Base-by-base conservation (phyloP, 2,888 invertebrate species). In the Microplitis manilae region DNA sequence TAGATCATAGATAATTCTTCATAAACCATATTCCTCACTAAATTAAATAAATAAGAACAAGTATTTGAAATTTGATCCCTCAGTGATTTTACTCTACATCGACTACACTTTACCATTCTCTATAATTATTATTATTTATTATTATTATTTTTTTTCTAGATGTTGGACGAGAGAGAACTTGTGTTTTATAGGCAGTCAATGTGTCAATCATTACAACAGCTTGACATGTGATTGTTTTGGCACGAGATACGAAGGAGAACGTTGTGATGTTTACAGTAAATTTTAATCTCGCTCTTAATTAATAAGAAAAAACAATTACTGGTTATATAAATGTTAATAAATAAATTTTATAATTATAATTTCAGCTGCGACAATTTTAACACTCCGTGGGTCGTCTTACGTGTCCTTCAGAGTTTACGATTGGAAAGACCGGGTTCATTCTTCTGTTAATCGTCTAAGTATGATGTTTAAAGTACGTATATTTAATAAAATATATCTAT, bases 211-310 rank as follows among this genome's bases (percentile, higher is more conserved):
- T 87, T 98, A 97, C 90, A 95, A 96, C 85, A 94, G 94, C 77
- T 93, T 96, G 79, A 94, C 95, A 17, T 98, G 98, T 88, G 97
- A 98, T 88, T 98, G 98, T 89, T 98, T 97, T 87, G 97, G 96
- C 30, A 97, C 97, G 1, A 93, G 94, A 85, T 97, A 96, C 90
- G 97, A 98, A 91, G 98, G 97, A 82, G 95, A 96, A 84, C 94
- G 95, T 83, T 98, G 98, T 91, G 96, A 97, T 91, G 95, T 96
- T 84, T 96, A 95, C 89, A 96, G 97, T 97, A 91, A 93, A 94
- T n/a, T 62, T 62, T 62, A 6, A 62, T 13, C 7, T 62, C 6
- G 6, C 7, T 65, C 92, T 72, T 77, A 69, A 73, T 62, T 40
- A 38, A 38, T n/a, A 50, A 17, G 50, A 20, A 15, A 30, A 50